Evolutionary conservation across 2,888 invertebrate species (phyloP).

Genomic region (Dryomyza anilis): DNA sequence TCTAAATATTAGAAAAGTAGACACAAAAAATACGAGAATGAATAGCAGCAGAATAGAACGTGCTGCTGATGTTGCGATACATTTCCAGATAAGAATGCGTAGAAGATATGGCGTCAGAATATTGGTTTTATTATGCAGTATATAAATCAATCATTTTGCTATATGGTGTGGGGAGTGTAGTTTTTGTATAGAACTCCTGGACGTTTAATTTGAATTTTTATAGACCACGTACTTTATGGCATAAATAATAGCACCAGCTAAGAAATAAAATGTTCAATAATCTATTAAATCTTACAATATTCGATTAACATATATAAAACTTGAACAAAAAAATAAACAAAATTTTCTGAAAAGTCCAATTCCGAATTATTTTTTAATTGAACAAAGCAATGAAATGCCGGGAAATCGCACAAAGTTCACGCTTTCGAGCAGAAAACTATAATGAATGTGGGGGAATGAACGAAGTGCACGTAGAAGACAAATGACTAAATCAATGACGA

Average conservation of each 20-base stretch:
- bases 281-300: too few relatives aligned
- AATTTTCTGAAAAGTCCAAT: background rate
- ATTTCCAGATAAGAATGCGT: background rate
- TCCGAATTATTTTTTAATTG: slow-evolving; percentile 8
- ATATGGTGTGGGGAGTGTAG: background rate
- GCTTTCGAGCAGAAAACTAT: background rate
- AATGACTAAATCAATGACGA: background rate
- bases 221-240: background rate
- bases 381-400: background rate
- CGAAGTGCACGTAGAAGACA: background rate
- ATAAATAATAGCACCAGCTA: too few relatives aligned
- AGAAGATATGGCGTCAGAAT: background rate
- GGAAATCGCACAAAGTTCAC: background rate
- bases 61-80: background rate
- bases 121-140: background rate
- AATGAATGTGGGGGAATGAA: background rate
- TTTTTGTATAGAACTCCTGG: background rate
- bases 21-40: background rate
- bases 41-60: background rate
- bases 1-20: background rate
- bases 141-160: background rate
- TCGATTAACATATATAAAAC: too few relatives aligned
- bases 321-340: too few relatives aligned
- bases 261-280: too few relatives aligned
- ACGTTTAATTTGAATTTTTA: slow-evolving; percentile 3